These are phyloP conservation scores for Pachyramphus minor DNA, from an alignment of 2,113 vertebrate genomes.

Conservation along the genomic window DNA sequence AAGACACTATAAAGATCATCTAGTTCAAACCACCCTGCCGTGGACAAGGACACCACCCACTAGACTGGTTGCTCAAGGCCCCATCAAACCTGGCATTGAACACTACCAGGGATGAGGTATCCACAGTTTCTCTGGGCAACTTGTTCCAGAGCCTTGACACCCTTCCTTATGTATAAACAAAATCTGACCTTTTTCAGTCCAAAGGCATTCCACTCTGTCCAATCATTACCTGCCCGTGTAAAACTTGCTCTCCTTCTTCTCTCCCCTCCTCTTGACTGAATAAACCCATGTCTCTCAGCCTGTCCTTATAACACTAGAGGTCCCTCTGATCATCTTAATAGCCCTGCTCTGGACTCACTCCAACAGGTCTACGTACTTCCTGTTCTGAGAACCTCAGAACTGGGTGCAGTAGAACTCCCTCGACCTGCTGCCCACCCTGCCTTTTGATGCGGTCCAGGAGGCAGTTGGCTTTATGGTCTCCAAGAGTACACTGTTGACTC, in stretches of 20 bases:
- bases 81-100: neutral
- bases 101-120: neutral
- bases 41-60: fast-evolving
- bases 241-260: neutral
- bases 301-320: neutral
- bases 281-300: neutral
- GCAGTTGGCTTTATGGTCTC: too few species aligned
- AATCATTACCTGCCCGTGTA: fast-evolving
- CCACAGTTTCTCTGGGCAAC: neutral
- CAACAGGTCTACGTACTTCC: neutral
- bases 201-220: neutral
- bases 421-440: too few species aligned
- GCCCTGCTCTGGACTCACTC: fast-evolving
- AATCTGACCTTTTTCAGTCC: neutral
- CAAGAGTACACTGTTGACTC: too few species aligned
- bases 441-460: too few species aligned
- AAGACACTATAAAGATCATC: neutral
- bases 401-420: too few species aligned
- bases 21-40: neutral
- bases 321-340: neutral
- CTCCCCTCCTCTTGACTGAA: too few species aligned
- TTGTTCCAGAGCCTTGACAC: neutral
- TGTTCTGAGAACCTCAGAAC: neutral
- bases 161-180: neutral
- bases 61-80: neutral